phyloP scores from a whole-genome alignment of 2,797 vertebrate species.

The Pipistrellus nathusii region DNA sequence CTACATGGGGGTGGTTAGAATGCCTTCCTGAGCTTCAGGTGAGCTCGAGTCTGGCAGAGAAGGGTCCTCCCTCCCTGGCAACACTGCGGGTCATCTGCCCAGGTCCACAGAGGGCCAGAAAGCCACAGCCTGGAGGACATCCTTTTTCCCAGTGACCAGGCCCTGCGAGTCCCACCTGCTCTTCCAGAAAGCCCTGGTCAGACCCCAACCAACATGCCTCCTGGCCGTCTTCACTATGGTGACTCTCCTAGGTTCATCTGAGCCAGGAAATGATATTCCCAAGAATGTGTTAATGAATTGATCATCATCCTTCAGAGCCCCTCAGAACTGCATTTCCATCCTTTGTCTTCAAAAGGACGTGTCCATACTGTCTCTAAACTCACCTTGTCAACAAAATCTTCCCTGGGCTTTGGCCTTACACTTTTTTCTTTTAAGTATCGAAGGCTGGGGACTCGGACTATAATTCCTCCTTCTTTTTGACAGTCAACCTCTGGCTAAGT shows the following conservation, averaged over 20 bases:
- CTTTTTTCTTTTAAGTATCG: not conserved
- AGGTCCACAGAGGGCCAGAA: not conserved
- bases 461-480: not conserved
- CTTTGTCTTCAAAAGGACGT: conserved; percentile 20
- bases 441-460: not conserved
- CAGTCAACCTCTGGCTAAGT: not conserved
- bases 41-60: not conserved
- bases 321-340: not conserved
- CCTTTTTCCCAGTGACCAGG: not conserved
- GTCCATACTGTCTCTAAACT: not conserved
- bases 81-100: not conserved
- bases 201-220: not conserved
- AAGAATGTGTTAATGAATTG: not conserved
- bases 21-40: not conserved
- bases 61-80: not conserved
- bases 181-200: not conserved
- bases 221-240: not conserved
- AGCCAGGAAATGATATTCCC: not conserved
- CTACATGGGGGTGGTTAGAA: not conserved
- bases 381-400: not conserved
- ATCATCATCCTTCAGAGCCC: not conserved
- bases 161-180: not conserved
- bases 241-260: not conserved
- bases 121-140: not conserved
- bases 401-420: not conserved